Base-by-base conservation (phyloP, 2,797 vertebrate species). In the Argya squamiceps region DNA sequence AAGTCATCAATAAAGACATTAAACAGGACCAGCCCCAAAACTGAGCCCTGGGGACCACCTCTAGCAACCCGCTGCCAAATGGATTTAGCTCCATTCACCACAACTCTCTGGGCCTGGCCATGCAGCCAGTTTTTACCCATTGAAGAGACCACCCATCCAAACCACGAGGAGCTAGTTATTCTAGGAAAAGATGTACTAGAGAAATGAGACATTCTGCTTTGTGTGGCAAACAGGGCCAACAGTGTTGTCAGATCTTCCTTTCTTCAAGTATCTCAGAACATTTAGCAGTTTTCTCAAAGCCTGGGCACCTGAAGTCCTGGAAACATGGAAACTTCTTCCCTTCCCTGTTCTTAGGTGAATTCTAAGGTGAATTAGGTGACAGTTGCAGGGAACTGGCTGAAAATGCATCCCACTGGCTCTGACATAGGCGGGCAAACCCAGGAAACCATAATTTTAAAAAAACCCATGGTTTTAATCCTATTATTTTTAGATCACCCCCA, bases 401-500 rank as follows among this genome's bases (percentile, higher is more conserved):
- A 88, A 91, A 93, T 34, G 44, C 11, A 36, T 6, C 4, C 29
- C 12, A 4, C 13, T 46, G 21, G 4, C 68, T 82, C 34, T 0
- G 0, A 85, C 34, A 80, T 8, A n/a, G 62, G 58, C 0, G 0
- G 50, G 30, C 22, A 29, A 85, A 89, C 22, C 32, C 32, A 65
- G 58, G 46, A 79, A 92, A 85, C 49, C 53, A 50, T 43, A 12
- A 53, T 60, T 88, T 75, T 11, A 44, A 44, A 44, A 44, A 44
- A 44, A 10, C 44, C 44, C 44, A 21, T 69, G 46, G 20, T 88
- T 94, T 93, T 65, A 78, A n/a, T 68, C 16, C 44, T 79, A 23
- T 69, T 88, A 71, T 65, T 94, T 96, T 89, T 74, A 94, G 81
- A 67, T 80, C 81, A 71, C 17, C 60, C 62, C 82, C 69, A 65